phyloP scores from a whole-genome alignment of 2,888 invertebrate genomes.

The Agrochola lota region DNA sequence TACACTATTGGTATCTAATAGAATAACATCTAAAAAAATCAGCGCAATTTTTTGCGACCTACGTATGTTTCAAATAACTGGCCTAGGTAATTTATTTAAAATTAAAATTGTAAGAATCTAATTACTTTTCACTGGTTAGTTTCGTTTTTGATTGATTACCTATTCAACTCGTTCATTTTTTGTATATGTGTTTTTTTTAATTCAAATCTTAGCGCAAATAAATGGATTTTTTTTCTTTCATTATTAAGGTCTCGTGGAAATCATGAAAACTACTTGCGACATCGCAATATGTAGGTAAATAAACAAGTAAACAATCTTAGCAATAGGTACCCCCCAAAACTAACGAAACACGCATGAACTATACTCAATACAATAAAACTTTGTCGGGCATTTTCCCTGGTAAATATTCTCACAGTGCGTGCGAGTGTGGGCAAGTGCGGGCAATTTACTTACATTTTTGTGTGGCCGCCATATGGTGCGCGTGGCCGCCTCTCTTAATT shows the following conservation, averaged over 20 bases:
- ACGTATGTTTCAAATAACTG: no score
- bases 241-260: not conserved
- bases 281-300: not conserved
- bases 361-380: slow-evolving; percentile 59
- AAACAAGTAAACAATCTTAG: slow-evolving; percentile 3
- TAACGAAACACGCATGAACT: slow-evolving; percentile 11
- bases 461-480: slow-evolving; percentile 72
- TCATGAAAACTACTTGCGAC: not conserved
- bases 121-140: not conserved
- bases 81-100: not conserved
- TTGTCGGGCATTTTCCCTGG: slow-evolving; percentile 54
- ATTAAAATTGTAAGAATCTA: not conserved
- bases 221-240: no score
- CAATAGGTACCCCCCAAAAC: slow-evolving; percentile 1
- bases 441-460: slow-evolving; percentile 73
- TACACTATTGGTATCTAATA: no score
- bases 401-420: slow-evolving; percentile 65
- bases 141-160: not conserved
- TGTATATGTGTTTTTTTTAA: no score
- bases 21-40: no score
- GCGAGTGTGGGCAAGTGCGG: slow-evolving; percentile 44
- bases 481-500: slow-evolving; percentile 72
- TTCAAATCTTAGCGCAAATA: no score
- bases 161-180: no score
- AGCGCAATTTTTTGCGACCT: no score